phyloP scores from a whole-genome alignment of 23 tunicate species.

The Oikopleura dioica region DNA sequence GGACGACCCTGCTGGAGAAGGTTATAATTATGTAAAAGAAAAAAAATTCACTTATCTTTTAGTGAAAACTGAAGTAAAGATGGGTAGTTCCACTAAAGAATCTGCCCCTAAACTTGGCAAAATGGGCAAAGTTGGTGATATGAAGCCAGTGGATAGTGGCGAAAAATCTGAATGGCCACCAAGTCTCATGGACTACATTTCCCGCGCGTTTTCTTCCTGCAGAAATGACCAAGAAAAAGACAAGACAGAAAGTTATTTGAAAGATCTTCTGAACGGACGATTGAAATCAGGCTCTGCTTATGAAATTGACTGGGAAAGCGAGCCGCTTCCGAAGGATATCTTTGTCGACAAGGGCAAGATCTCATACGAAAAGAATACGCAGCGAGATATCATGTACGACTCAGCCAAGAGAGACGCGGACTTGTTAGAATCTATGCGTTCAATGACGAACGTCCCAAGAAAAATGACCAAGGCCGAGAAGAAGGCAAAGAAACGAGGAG shows the following conservation, averaged over 20 bases:
- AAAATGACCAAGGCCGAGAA: slow-evolving; percentile 8
- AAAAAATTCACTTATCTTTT: not conserved
- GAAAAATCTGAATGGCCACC: slow-evolving; percentile 8
- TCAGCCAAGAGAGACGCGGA: no score
- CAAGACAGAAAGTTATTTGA: slow-evolving; percentile 47
- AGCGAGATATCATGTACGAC: not conserved
- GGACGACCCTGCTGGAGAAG: not conserved
- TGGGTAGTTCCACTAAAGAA: not conserved
- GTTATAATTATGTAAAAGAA: not conserved
- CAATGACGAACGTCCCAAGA: no score
- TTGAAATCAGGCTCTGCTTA: slow-evolving; percentile 75
- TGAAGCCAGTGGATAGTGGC: not conserved
- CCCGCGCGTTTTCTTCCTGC: slow-evolving; percentile 80
- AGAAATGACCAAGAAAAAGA: slow-evolving; percentile 50
- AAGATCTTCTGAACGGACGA: slow-evolving; percentile 36
- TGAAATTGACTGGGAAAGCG: slow-evolving; percentile 48
- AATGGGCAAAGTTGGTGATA: not conserved
- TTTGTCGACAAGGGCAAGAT: no score
- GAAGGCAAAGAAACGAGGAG: not conserved
- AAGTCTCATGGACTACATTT: slow-evolving; percentile 58
- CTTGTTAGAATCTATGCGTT: no score
- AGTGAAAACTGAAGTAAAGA: not conserved
- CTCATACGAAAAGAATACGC: no score
- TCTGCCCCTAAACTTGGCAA: not conserved
- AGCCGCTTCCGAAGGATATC: slow-evolving; percentile 84